Evolutionary conservation across 2,113 vertebrate species (phyloP).

Genomic region (Pelmatolapia mariae): DNA sequence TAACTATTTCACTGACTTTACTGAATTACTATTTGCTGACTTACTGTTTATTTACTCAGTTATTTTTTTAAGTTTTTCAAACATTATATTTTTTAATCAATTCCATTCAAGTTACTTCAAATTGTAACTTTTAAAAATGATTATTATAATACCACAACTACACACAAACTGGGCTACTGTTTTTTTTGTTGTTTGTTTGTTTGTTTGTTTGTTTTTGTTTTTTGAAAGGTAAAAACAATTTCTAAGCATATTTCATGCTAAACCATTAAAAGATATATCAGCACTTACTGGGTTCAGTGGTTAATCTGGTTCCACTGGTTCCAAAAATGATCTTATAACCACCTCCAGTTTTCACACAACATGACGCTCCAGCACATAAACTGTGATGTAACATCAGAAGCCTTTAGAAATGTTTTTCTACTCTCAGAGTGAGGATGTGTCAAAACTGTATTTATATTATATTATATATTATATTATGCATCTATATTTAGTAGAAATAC

Average conservation of each 20-base stretch:
- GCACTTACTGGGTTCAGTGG: neutral
- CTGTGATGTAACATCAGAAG: neutral
- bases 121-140: neutral
- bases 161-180: neutral
- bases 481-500: neutral
- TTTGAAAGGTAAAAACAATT: neutral
- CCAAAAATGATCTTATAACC: neutral
- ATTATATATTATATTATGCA: neutral
- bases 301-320: neutral
- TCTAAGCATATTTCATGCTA: neutral
- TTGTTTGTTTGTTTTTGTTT: neutral
- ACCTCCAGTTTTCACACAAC: neutral
- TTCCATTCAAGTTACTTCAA: neutral
- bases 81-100: neutral
- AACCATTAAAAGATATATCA: neutral
- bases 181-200: neutral
- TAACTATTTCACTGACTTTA: neutral
- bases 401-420: neutral
- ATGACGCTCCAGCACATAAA: neutral
- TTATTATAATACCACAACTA: neutral
- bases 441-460: neutral
- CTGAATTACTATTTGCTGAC: neutral
- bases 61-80: fast-evolving
- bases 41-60: fast-evolving
- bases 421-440: neutral